Evolutionary conservation across 1,140 invertebrate genomes (phyloP), one percentile per base, ranked within the genome.

Genomic region (Zaprionus gabonicus): DNA sequence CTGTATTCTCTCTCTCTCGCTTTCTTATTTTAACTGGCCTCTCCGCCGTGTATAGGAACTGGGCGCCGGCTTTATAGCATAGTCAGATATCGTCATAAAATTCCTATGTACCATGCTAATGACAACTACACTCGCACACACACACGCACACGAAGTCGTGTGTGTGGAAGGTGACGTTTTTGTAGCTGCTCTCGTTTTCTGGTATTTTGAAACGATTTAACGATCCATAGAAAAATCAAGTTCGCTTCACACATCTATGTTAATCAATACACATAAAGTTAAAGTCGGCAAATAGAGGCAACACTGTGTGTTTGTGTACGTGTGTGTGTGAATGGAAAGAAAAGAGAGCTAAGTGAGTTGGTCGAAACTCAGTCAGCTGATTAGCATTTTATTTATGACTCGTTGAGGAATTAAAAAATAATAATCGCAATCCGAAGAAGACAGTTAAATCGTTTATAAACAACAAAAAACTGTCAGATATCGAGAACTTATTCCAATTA

Each of bases 241-340:
- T 90, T 88, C 84, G 80, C 56, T 88, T 88, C 71, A 71, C 84
- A 90, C 73, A 34, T 73, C 34, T 65, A 65, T 73, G 84, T 66
- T 88, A 88, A 88, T 90, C 85, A 88, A 84, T 84, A 84, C 74
- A 46, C 41, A 90, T 87, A 87, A 84, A 81, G 71, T 59, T 81
- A 58, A 64, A 68, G 63, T 57, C 27, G 51, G 49, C 55, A 60
- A 78, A 69, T 67, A 79, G 58, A 31, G 17, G 2, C 56, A 15
- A 74, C 38, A 4, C 38, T 41, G 4, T n/a, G 38, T 5, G 38
- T n/a, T 0, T 57, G 13, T 66, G 28, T 0, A 13, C 59, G 31
- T 46, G 76, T 82, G 71, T 66, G 76, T 68, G 79, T 79, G 81
- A 60, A 56, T 66, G 55, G 46, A 59, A 55, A 72, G 28, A 66